Base-by-base conservation (phyloP, 2,888 invertebrate species). In the Xylophagus ater region DNA sequence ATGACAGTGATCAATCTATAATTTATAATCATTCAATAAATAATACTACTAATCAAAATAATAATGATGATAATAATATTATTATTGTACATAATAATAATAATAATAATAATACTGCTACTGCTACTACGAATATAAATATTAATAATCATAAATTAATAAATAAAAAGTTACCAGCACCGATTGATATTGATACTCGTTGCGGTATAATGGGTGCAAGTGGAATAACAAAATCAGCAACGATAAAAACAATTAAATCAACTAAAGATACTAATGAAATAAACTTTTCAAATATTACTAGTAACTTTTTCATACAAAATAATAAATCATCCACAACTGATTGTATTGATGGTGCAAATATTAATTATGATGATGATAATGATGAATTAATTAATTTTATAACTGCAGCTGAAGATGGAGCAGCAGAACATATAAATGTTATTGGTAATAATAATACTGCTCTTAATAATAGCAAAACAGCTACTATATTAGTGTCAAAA, bases 401-500 rank as follows among this genome's bases (percentile, higher is more conserved):
- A 19, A 40, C 12, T 24, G 34, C 10, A 24, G 18, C 31, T 40
- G 38, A 33, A 42, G 41, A 47, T 37, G 46, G 45, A 28, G 43
- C 43, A 17, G 46, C 42, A 12, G 41, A 41, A 34, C 39, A 41
- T 21, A 25, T 25, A 10, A 19, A 24, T 41, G 23, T 25, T 21
- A 30, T 29, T 13, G 29, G 17, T 26, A 14, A 18, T 23, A 37
- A 37, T 33, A 47, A 44, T 40, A 33, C 37, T 21, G 30, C 42
- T 42, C 38, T 43, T 42, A 44, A 44, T 42, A 50, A 47, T 47
- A 47, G 57, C 38, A 65, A 64, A 59, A 65, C 65, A 42, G 65
- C 65, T 43, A 65, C 65, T 37, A 65, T 65, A 53, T 58, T 65
- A 48, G 65, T 65, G 46, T 65, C 65, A 19, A 65, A 65, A 57